A percentile compares a stretch with the other conserved stretches of the same genome.
Evolutionary conservation across 2,888 invertebrate species (phyloP).

Genomic region (Microctonus brassicae): DNA sequence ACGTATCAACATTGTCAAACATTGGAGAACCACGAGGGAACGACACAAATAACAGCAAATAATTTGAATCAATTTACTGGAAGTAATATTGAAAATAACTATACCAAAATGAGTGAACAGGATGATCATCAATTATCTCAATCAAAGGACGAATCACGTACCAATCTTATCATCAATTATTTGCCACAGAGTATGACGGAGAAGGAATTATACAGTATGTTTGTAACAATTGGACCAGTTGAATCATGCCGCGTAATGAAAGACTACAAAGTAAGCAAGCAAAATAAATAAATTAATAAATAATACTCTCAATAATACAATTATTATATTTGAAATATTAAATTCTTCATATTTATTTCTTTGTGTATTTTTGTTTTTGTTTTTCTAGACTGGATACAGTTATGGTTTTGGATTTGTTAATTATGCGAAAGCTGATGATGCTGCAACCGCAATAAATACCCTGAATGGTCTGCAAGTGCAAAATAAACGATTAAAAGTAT

Average conservation of each 20-base stretch:
- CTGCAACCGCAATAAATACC: conserved; percentile 86
- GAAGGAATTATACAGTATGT: conserved; percentile 89
- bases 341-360: conserved; percentile 13
- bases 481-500: conserved; percentile 94
- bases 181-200: conserved; percentile 94
- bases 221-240: conserved; percentile 88
- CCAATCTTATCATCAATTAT: conserved; percentile 95
- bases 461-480: conserved; percentile 90
- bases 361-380: conserved; percentile 53
- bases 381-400: conserved; percentile 85
- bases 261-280: conserved; percentile 80
- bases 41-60: conserved; percentile 4
- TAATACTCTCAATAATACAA: too few relatives aligned
- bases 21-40: conserved; percentile 15
- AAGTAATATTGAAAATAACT: conserved; percentile 46
- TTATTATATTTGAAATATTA: conserved; percentile 1
- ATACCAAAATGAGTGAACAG: conserved; percentile 63
- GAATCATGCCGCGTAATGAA: conserved; percentile 94
- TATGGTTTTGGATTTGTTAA: conserved; percentile 97
- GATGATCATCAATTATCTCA: conserved; percentile 56
- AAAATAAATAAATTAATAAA: too few relatives aligned
- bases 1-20: conserved; percentile 30
- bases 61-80: conserved; percentile 41
- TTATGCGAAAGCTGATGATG: conserved; percentile 87
- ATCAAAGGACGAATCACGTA: conserved; percentile 70